Conservation (phyloP, 2,888 invertebrate species). For the Campoplex nolae region DNA sequence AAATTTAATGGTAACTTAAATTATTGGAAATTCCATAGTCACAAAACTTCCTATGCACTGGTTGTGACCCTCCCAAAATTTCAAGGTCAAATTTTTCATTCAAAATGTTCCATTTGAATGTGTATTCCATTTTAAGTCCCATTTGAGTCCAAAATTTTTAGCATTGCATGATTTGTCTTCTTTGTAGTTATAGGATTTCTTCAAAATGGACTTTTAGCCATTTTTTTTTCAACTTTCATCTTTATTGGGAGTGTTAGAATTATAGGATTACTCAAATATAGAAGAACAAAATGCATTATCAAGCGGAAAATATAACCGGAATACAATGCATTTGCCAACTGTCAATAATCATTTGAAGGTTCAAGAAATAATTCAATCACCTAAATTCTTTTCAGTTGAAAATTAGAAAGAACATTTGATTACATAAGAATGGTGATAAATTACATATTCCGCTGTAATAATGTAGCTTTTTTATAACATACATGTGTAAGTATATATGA, state of each 20-base stretch:
- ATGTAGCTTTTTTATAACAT: neutral
- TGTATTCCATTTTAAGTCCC: neutral
- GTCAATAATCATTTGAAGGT: neutral
- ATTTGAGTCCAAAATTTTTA: neutral
- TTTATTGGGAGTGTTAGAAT: too few relatives aligned
- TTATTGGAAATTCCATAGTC: neutral
- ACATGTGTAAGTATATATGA: neutral
- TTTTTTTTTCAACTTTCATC: neutral
- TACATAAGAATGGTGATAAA: neutral
- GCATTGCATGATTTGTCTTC: neutral
- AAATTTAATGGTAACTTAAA: neutral
- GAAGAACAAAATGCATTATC: too few relatives aligned
- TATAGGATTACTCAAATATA: too few relatives aligned
- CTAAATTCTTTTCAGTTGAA: neutral
- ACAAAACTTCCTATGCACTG: neutral
- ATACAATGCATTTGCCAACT: neutral
- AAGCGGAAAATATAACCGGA: neutral
- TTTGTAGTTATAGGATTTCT: neutral
- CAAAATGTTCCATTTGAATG: neutral
- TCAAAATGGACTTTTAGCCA: neutral
- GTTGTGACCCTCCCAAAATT: neutral
- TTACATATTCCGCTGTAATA: neutral
- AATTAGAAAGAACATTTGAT: neutral
- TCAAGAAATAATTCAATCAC: neutral
- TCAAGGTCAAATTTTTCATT: conserved; percentile 7